Percentiles rank a stretch among this genome's conserved stretches.
Conservation (phyloP, 2,888 invertebrate genomes). For the Tigriopus californicus region DNA sequence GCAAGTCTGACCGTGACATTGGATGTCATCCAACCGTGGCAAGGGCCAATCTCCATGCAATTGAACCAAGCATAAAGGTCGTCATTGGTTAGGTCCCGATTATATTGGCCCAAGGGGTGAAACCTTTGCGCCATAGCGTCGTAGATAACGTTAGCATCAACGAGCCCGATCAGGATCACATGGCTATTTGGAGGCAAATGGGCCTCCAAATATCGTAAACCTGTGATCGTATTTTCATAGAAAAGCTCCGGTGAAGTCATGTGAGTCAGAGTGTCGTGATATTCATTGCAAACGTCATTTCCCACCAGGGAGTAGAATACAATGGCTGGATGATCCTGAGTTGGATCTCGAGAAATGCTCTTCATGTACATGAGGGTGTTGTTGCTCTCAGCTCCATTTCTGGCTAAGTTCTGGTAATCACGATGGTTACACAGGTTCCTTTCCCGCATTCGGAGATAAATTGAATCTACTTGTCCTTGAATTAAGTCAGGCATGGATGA, state of each 20-base stretch:
- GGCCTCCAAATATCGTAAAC: constrained; percentile 24
- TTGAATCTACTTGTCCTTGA: constrained; percentile 22
- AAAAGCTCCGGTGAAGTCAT: constrained; percentile 29
- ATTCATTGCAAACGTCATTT: constrained; percentile 36
- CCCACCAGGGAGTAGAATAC: constrained; percentile 31
- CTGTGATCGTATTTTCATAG: constrained; percentile 22
- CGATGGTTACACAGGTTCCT: constrained; percentile 33
- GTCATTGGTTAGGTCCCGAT: constrained; percentile 30
- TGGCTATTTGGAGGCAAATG: constrained; percentile 30
- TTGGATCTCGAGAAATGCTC: constrained; percentile 27
- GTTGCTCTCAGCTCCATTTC: constrained; percentile 28
- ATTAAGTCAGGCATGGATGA: constrained; percentile 23
- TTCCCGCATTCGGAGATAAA: constrained; percentile 26
- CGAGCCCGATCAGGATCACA: constrained; percentile 30
- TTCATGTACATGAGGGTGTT: constrained; percentile 22
- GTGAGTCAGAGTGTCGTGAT: constrained; percentile 26
- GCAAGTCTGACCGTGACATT: constrained; percentile 28
- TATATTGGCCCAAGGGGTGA: constrained; percentile 30
- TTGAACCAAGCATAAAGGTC: constrained; percentile 32
- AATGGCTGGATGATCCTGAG: constrained; percentile 29
- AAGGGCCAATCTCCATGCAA: constrained; percentile 33
- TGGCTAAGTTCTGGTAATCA: constrained; percentile 33
- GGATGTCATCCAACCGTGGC: constrained; percentile 32
- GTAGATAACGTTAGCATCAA: constrained; percentile 31
- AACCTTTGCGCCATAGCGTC: constrained; percentile 27